A percentile compares a stretch with the other conserved stretches of the same genome.
phyloP scores from a whole-genome alignment of 2,797 vertebrate genomes.

The Tenualosa thibaudeaui region DNA sequence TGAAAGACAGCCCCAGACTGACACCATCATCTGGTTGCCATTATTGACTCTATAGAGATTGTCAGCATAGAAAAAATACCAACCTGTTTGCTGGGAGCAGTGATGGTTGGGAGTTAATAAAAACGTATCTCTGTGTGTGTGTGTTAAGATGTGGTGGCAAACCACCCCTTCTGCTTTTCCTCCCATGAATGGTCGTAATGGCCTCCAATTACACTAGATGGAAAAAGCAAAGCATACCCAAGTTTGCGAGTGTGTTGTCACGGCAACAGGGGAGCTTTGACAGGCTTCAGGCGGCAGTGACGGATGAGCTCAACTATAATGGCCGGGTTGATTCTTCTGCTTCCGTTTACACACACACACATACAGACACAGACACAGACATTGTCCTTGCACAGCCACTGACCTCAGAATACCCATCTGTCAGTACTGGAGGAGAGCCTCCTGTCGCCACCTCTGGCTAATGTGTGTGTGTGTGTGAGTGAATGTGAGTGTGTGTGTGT shows the following conservation, averaged over 20 bases:
- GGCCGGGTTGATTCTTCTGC: constrained; percentile 61
- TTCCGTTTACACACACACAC: constrained; percentile 35
- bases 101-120: background rate
- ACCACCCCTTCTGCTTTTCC: background rate
- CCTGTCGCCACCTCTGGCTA: constrained; percentile 29
- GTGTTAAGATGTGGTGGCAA: background rate
- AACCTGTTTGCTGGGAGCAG: background rate
- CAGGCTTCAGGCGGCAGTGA: constrained; percentile 75
- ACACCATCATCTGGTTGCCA: background rate
- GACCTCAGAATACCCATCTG: constrained; percentile 42
- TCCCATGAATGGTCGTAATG: constrained; percentile 5
- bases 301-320: constrained; percentile 59
- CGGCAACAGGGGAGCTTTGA: constrained; percentile 73
- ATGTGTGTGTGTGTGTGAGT: constrained; percentile 51
- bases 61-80: background rate
- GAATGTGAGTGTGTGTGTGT: constrained; percentile 41
- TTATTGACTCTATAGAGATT: background rate
- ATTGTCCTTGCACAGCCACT: constrained; percentile 43
- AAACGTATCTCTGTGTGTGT: background rate
- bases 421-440: constrained; percentile 34
- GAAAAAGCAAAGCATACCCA: constrained; percentile 32
- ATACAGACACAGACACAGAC: no score
- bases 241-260: constrained; percentile 63
- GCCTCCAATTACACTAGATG: constrained; percentile 23
- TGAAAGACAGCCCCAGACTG: background rate